Percentiles rank a stretch among this genome's conserved stretches.
Conservation (phyloP, 2,113 vertebrate species). For the Gnathonemus longibarbis region DNA sequence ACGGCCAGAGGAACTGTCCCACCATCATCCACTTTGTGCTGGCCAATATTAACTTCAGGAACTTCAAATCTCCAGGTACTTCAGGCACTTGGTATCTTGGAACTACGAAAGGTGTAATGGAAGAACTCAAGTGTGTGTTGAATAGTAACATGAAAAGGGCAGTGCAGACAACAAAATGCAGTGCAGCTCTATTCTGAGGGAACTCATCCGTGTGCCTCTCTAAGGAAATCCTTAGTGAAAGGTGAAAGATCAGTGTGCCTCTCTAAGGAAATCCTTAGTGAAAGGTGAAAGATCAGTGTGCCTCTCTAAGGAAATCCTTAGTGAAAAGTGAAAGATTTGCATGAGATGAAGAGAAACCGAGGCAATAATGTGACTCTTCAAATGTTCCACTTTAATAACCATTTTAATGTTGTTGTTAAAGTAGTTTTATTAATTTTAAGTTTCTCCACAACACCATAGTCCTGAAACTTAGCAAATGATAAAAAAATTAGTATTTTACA, state of each 20-base stretch:
- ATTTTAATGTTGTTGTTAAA: neutral
- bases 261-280: neutral
- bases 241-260: neutral
- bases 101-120: neutral
- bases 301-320: neutral
- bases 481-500: neutral
- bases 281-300: neutral
- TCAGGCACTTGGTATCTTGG: neutral
- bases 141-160: neutral
- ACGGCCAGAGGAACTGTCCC: slow-evolving; percentile 82
- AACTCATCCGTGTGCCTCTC: neutral
- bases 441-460: neutral
- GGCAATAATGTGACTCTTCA: neutral
- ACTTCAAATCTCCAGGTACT: slow-evolving; percentile 85
- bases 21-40: slow-evolving; percentile 93
- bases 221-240: neutral
- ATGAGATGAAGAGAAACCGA: neutral
- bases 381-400: neutral
- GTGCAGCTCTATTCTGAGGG: neutral
- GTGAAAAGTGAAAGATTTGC: too few relatives aligned
- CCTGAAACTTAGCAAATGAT: neutral
- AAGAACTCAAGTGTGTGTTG: neutral
- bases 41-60: slow-evolving; percentile 90
- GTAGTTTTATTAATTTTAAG: neutral
- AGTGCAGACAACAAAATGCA: neutral